Percentiles rank a stretch among this genome's conserved stretches.
These are phyloP conservation scores for Chloroclysta siterata DNA, from an alignment of 2,888 invertebrate species.

Conservation along the genomic window DNA sequence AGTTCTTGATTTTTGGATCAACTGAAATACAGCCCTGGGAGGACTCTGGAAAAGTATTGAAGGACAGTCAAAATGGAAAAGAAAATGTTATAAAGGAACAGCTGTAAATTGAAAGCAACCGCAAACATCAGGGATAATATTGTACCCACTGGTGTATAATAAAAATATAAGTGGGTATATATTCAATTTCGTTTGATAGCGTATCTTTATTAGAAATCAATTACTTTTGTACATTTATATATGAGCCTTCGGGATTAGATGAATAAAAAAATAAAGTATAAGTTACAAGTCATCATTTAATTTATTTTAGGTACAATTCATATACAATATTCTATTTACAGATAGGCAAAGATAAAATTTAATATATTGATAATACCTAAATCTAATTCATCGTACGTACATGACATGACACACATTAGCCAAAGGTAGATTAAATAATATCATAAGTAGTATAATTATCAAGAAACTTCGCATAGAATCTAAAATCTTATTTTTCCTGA, in stretches of 20 bases:
- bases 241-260: background rate
- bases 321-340: constrained; percentile 76
- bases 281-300: constrained; percentile 64
- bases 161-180: no score
- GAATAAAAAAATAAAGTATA: constrained; percentile 32
- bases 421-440: constrained; percentile 43
- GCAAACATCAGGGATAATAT: no score
- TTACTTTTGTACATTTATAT: background rate
- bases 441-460: constrained; percentile 28
- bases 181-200: no score
- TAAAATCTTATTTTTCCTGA: constrained; percentile 22
- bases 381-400: constrained; percentile 44
- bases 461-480: constrained; percentile 29
- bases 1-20: constrained; percentile 87
- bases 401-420: constrained; percentile 58
- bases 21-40: constrained; percentile 78
- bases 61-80: constrained; percentile 5
- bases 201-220: no score
- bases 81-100: background rate
- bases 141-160: no score
- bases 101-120: background rate
- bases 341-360: constrained; percentile 48
- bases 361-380: constrained; percentile 40
- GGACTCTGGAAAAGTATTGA: constrained; percentile 10
- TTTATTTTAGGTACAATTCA: constrained; percentile 73